Evolutionary conservation across 2,888 invertebrate genomes (phyloP).

Genomic region (Drosophila ezoana): DNA sequence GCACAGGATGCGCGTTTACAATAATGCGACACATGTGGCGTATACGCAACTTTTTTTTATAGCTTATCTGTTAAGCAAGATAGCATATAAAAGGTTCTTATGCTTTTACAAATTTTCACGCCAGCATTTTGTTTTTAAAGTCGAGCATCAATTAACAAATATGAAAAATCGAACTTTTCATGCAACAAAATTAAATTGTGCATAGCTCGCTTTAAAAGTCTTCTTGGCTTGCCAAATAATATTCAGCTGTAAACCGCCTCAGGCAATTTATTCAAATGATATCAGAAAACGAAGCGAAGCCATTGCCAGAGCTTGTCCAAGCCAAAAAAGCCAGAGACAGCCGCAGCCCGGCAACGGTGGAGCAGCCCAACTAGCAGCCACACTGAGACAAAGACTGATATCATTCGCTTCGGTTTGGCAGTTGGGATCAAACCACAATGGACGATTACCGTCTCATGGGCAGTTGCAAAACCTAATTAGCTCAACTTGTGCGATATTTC

Average conservation of each 20-base stretch:
- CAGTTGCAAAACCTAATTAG: constrained; percentile 59
- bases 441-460: constrained; percentile 59
- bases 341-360: constrained; percentile 6
- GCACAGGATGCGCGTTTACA: constrained; percentile 15
- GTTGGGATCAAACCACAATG: constrained; percentile 39
- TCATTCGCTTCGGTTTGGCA: constrained; percentile 9
- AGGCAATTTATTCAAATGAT: constrained; percentile 28
- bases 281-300: constrained; percentile 9
- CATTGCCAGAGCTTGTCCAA: neutral
- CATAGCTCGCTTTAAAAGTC: constrained; percentile 14
- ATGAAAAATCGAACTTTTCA: neutral
- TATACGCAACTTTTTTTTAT: constrained; percentile 41
- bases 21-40: constrained; percentile 41
- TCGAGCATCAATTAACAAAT: constrained; percentile 9
- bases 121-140: constrained; percentile 11
- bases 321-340: constrained; percentile 25
- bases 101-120: constrained; percentile 12
- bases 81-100: constrained; percentile 19
- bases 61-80: constrained; percentile 17
- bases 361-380: constrained; percentile 9
- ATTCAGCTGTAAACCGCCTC: constrained; percentile 26
- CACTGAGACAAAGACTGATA: constrained; percentile 26
- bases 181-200: constrained; percentile 11
- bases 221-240: neutral
- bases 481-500: constrained; percentile 43